Percentiles rank a stretch among this genome's conserved stretches.
Conservation (phyloP, 1,140 invertebrate genomes). For the Hyles euphorbiae region DNA sequence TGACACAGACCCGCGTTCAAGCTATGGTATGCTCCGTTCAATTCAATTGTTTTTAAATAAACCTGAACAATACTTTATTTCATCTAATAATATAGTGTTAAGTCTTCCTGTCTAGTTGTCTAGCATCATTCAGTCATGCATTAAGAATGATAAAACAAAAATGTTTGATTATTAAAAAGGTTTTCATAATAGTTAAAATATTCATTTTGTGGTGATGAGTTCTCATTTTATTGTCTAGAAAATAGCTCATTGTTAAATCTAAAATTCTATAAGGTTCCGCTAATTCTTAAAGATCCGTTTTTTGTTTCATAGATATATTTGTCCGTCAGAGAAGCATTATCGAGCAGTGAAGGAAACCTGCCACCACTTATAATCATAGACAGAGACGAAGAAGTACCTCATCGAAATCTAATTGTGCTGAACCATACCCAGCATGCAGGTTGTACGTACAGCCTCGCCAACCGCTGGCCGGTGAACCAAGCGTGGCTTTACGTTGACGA, state of each 20-base stretch:
- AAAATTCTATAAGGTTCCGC: too few relatives aligned
- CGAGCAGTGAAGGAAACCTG: constrained; percentile 36
- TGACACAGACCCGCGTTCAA: constrained; percentile 31
- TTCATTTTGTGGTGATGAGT: too few relatives aligned
- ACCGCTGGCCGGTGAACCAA: constrained; percentile 51
- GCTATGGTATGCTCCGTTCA: constrained; percentile 31
- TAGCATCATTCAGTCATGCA: too few relatives aligned
- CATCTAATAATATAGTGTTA: too few relatives aligned
- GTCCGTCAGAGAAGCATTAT: constrained; percentile 34
- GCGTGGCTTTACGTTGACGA: constrained; percentile 57
- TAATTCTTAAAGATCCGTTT: not conserved
- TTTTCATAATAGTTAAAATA: too few relatives aligned
- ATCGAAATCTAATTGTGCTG: constrained; percentile 46
- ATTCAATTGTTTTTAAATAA: too few relatives aligned
- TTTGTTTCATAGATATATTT: constrained; percentile 44
- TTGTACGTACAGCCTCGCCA: constrained; percentile 47
- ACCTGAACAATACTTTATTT: too few relatives aligned
- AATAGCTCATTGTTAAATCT: too few relatives aligned
- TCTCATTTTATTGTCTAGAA: too few relatives aligned
- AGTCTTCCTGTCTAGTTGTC: too few relatives aligned
- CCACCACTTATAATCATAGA: constrained; percentile 58
- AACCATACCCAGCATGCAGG: constrained; percentile 30
- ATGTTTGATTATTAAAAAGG: too few relatives aligned
- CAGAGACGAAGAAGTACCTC: constrained; percentile 54
- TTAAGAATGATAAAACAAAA: too few relatives aligned